phyloP scores from a whole-genome alignment of 2,888 invertebrate genomes.

The Hirtodrosophila alboralis region DNA sequence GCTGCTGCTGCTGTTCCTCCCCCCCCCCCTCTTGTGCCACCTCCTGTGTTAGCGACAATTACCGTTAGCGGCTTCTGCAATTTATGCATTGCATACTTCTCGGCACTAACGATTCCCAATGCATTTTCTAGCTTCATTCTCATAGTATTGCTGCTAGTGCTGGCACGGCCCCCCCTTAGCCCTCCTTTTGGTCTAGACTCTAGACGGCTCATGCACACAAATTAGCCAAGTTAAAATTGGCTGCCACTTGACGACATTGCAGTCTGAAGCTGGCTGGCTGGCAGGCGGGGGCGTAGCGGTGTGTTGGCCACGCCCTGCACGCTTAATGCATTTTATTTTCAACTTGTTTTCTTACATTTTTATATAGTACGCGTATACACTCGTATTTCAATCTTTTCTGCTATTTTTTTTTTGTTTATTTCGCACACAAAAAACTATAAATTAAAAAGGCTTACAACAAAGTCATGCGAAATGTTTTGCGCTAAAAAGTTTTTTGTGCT shows the following conservation, averaged over 20 bases:
- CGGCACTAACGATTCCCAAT: slow-evolving; percentile 57
- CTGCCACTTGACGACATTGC: slow-evolving; percentile 55
- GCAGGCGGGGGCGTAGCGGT: background rate
- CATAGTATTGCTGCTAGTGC: slow-evolving; percentile 1
- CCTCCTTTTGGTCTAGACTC: slow-evolving; percentile 7
- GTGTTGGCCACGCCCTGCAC: slow-evolving; percentile 30
- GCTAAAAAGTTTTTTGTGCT: slow-evolving; percentile 34
- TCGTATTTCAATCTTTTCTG: slow-evolving; percentile 16
- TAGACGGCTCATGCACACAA: slow-evolving; percentile 56
- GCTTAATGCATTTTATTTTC: slow-evolving; percentile 70
- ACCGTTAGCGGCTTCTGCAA: slow-evolving; percentile 70
- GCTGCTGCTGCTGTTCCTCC: no score
- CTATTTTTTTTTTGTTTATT: slow-evolving; percentile 11
- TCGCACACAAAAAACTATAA: slow-evolving; percentile 54
- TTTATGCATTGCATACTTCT: slow-evolving; percentile 65
- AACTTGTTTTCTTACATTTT: slow-evolving; percentile 21
- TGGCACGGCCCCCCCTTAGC: background rate
- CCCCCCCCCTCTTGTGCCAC: no score
- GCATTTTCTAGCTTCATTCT: slow-evolving; percentile 33
- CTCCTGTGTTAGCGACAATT: slow-evolving; percentile 68
- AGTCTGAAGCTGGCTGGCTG: slow-evolving; percentile 3
- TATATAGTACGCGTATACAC: no score
- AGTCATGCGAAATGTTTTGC: slow-evolving; percentile 48
- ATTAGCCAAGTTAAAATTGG: slow-evolving; percentile 75
- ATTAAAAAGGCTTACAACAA: slow-evolving; percentile 58